Conservation (phyloP, 1,140 invertebrate genomes). For the Habropoda laboriosa region DNA sequence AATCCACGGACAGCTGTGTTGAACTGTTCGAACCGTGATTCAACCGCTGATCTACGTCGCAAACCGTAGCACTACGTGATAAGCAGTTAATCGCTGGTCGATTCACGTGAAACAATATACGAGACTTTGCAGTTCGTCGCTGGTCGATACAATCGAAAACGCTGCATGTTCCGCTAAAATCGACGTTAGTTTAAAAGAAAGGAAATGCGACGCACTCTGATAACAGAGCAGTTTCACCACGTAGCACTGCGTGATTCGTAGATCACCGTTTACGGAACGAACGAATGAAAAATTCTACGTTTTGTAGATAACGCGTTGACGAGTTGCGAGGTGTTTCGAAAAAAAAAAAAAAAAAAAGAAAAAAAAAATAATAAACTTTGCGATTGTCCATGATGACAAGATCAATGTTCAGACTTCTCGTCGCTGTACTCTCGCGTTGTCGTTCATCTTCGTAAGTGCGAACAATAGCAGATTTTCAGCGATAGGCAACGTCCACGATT, state of each 20-base stretch:
- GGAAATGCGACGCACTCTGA: background rate
- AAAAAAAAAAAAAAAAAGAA: too few relatives aligned
- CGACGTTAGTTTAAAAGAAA: background rate
- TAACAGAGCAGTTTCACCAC: background rate
- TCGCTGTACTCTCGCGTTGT: constrained; percentile 36
- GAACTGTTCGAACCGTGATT: background rate
- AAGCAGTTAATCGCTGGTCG: constrained; percentile 29
- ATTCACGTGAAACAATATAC: background rate
- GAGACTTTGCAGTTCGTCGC: background rate
- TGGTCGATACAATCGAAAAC: constrained; percentile 5
- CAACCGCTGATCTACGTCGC: background rate
- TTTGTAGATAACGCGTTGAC: background rate
- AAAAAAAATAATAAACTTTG: too few relatives aligned
- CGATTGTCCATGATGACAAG: background rate
- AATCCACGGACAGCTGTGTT: background rate
- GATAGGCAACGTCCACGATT: background rate
- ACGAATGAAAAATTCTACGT: background rate
- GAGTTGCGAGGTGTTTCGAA: too few relatives aligned
- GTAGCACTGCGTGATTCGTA: background rate
- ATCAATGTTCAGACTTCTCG: constrained; percentile 31
- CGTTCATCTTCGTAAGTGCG: constrained; percentile 40
- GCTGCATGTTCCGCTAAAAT: background rate
- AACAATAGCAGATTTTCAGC: constrained; percentile 1
- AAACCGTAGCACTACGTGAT: background rate
- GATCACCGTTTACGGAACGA: constrained; percentile 17